Base-by-base conservation (phyloP, 2,797 vertebrate genomes). In the Bradypodion pumilum region DNA sequence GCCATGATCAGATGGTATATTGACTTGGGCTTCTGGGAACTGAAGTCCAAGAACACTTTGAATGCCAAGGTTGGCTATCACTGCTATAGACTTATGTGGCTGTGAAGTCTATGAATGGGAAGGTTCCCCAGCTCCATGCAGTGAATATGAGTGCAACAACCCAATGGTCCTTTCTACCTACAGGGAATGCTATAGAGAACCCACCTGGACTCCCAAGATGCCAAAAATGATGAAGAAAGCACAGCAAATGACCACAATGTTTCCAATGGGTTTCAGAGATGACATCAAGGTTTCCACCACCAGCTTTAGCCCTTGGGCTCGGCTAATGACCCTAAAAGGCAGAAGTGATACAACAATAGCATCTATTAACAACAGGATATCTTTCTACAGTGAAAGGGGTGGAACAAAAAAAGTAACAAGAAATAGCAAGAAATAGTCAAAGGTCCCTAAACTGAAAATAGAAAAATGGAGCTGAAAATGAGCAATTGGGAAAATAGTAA, bases 191-290 rank as follows among this genome's bases (percentile, higher is more conserved):
- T 65, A 75, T 4, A 29, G 25, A 49, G 32, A 35, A 87, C 96
- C 95, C 87, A 99, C 98, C 98, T 99, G 98, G 29, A 99, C 98
- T 90, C 98, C 98, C 83, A 99, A 94, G 95, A 99, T 99, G 90
- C 98, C 98, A 76, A 99, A 99, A 95, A 99, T 99, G 90, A 99
- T 99, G 96, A 99, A 99, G 95, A 99, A 99, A 86, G 98, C 98
- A 90, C 98, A 99, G 94, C 98, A 99, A 95, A 99, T 99, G 93
- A 99, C 98, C 94, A 99, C 98, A 0, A 99, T 99, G 95, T 99
- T 99, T 85, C 98, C 98, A 9, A 99, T 99, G 86, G 98, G 98
- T 91, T 99, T 99, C 90, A 99, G 95, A 0, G 98, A 99, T 0
- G 98, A 99, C 98, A 99, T 99, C 82, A 99, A 94, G 0, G 98